A percentile compares a stretch with the other conserved stretches of the same genome.
These are phyloP conservation scores for Oceanites oceanicus DNA, from an alignment of 2,113 vertebrate genomes.

Conservation along the genomic window DNA sequence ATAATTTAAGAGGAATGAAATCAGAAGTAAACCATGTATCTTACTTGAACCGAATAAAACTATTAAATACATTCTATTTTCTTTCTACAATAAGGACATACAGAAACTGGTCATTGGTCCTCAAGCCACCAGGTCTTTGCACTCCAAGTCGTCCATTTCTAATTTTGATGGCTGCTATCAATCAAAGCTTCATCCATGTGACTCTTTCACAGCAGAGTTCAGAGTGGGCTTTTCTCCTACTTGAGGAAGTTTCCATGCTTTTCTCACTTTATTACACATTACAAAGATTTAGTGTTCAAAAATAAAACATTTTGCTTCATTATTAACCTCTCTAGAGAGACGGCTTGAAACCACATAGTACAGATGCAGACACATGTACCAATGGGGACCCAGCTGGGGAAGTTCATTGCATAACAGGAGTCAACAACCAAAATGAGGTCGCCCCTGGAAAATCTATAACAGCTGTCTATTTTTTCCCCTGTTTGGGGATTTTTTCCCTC, in stretches of 20 bases:
- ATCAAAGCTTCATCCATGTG: neutral
- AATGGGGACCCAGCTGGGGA: neutral
- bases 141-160: neutral
- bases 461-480: neutral
- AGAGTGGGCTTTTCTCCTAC: neutral
- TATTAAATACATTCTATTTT: neutral
- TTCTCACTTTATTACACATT: neutral
- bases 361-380: neutral
- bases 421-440: neutral
- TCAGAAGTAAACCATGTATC: neutral
- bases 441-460: neutral
- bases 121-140: neutral
- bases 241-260: neutral
- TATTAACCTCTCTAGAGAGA: neutral
- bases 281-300: neutral
- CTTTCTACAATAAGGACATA: neutral
- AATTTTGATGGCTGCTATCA: neutral
- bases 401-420: neutral
- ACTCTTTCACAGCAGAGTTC: neutral
- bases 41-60: neutral
- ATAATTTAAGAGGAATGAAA: slow-evolving; percentile 48
- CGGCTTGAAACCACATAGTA: neutral
- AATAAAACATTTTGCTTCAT: neutral
- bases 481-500: neutral
- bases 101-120: neutral